These are phyloP conservation scores for Lepus timidus DNA, from an alignment of 2,113 vertebrate genomes.

Conservation along the genomic window DNA sequence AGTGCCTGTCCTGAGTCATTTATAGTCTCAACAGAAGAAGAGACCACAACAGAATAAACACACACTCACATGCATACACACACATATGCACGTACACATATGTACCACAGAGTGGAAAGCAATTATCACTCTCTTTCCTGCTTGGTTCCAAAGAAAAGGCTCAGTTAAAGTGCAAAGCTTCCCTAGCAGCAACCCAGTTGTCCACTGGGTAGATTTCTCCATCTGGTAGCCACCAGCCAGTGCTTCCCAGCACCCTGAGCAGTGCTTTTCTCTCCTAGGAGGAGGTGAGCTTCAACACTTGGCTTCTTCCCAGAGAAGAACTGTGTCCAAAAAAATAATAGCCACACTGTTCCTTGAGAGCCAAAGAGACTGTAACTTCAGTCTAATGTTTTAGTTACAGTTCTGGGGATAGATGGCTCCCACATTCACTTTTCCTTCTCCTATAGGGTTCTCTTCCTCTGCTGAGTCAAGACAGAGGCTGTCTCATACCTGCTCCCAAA, in stretches of 20 bases:
- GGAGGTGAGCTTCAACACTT: background rate
- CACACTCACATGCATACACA: no score
- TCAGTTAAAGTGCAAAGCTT: background rate
- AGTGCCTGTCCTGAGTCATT: background rate
- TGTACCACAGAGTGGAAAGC: background rate
- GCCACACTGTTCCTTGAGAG: background rate
- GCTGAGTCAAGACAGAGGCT: background rate
- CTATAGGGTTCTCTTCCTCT: background rate
- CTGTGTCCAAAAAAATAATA: background rate
- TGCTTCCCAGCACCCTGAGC: background rate
- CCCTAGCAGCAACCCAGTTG: background rate
- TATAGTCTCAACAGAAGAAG: constrained; percentile 3
- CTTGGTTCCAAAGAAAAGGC: background rate
- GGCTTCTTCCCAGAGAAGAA: background rate
- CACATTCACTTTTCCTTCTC: background rate
- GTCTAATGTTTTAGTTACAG: background rate
- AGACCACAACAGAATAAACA: background rate
- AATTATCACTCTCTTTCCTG: background rate
- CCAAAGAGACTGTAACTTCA: background rate
- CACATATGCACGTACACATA: background rate
- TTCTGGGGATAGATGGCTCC: background rate
- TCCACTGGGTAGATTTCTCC: background rate
- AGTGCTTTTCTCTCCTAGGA: background rate
- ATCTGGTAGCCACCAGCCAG: no score
- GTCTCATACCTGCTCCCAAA: background rate